phyloP scores from a whole-genome alignment of 2,797 vertebrate genomes.

The Ficedula albicollis region DNA sequence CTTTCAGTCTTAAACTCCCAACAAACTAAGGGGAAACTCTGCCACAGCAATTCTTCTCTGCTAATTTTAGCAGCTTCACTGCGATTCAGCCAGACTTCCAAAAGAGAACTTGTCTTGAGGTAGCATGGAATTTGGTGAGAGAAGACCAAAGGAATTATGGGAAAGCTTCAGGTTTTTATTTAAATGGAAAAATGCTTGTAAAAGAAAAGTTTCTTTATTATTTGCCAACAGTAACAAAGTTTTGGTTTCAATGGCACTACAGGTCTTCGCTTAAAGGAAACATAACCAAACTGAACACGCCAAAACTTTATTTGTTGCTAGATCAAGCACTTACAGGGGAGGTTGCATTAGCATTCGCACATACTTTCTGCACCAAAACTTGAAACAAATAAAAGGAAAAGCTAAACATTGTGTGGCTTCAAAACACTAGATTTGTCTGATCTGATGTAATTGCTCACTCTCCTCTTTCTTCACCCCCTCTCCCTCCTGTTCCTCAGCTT shows the following conservation, averaged over 20 bases:
- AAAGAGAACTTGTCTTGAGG: constrained; percentile 71
- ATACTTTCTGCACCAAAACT: constrained; percentile 80
- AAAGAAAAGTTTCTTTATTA: constrained; percentile 76
- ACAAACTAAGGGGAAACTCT: constrained; percentile 41
- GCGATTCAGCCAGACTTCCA: constrained; percentile 69
- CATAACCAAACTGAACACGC: constrained; percentile 79
- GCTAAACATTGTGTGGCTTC: constrained; percentile 76
- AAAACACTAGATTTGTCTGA: constrained; percentile 68
- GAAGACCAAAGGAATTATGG: constrained; percentile 89
- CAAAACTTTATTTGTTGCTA: constrained; percentile 73
- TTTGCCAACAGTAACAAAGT: constrained; percentile 79
- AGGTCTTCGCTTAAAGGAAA: constrained; percentile 68
- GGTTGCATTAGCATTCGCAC: constrained; percentile 69
- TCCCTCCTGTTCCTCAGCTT: not conserved
- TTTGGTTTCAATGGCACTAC: constrained; percentile 72
- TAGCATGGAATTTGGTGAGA: constrained; percentile 74
- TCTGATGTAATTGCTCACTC: constrained; percentile 55
- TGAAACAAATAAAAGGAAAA: constrained; percentile 73
- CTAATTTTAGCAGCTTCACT: constrained; percentile 73
- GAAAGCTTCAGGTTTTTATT: constrained; percentile 75
- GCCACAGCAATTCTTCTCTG: constrained; percentile 67
- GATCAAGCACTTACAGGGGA: constrained; percentile 77
- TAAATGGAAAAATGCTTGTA: constrained; percentile 71
- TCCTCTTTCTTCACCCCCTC: not conserved
- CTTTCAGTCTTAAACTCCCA: constrained; percentile 69